Conservation (phyloP, 2,797 vertebrate species). For the Setipinna tenuifilis region DNA sequence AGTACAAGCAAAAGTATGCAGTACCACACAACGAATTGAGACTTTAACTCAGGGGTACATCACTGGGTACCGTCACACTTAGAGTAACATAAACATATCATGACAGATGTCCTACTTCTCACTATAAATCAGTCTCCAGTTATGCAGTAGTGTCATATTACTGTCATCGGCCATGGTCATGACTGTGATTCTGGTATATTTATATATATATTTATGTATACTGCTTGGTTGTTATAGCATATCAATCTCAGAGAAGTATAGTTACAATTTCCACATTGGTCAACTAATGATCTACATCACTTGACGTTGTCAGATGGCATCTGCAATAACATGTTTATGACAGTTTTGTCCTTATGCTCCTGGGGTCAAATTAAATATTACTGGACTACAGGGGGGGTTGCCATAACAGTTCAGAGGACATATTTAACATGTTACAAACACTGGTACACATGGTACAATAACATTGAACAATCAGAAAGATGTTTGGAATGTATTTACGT, state of each 20-base stretch:
- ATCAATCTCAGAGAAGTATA: neutral
- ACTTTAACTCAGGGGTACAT: neutral
- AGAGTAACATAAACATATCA: neutral
- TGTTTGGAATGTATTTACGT: slow-evolving; percentile 2
- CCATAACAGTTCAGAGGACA: neutral
- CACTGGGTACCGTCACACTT: neutral
- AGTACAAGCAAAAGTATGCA: neutral
- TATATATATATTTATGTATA: neutral
- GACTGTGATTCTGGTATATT: too few relatives aligned
- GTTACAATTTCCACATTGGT: too few relatives aligned
- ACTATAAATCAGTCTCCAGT: neutral
- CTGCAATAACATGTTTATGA: neutral
- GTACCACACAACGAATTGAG: neutral
- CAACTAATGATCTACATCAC: too few relatives aligned
- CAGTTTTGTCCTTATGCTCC: neutral
- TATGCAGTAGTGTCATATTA: neutral
- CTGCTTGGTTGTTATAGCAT: neutral
- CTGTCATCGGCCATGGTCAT: neutral
- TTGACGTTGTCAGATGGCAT: neutral
- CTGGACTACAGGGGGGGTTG: neutral
- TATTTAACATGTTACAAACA: neutral
- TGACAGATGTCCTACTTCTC: neutral
- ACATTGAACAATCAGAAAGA: neutral
- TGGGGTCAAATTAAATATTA: neutral
- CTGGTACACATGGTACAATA: neutral